phyloP scores from a whole-genome alignment of 2,797 vertebrate species.

The Premnoplex brunnescens region DNA sequence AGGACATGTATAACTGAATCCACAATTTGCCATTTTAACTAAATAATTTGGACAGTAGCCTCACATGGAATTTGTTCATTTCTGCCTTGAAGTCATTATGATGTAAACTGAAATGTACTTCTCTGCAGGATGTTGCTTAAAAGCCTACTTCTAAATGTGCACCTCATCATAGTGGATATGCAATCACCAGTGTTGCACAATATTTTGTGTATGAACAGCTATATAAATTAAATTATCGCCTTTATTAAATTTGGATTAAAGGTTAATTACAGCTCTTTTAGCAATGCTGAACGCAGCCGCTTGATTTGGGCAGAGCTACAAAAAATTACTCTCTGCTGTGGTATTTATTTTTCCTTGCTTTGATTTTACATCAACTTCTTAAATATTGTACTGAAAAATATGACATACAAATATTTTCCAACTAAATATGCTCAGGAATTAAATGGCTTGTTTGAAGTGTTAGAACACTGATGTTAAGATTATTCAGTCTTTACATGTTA shows the following conservation, averaged over 20 bases:
- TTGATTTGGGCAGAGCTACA: constrained; percentile 53
- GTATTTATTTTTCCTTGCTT: neutral
- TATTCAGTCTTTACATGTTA: neutral
- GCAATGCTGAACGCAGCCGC: constrained; percentile 18
- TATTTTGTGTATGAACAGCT: constrained; percentile 26
- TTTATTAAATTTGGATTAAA: constrained; percentile 64
- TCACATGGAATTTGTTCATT: neutral
- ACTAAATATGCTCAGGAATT: neutral
- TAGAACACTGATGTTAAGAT: neutral
- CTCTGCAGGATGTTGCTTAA: neutral
- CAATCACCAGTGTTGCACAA: constrained; percentile 18
- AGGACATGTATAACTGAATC: neutral
- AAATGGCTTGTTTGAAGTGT: neutral
- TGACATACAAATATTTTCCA: neutral
- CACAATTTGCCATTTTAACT: neutral
- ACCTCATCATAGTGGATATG: neutral
- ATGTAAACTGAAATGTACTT: neutral
- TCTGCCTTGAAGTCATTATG: neutral
- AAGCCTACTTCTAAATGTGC: neutral
- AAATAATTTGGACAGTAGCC: neutral
- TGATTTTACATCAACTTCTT: constrained; percentile 32
- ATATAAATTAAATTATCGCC: constrained; percentile 21
- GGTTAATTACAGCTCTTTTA: constrained; percentile 60
- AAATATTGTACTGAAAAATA: neutral
- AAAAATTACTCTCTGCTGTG: neutral